Conservation (phyloP, 2,113 vertebrate species). For the Oceanites oceanicus region DNA sequence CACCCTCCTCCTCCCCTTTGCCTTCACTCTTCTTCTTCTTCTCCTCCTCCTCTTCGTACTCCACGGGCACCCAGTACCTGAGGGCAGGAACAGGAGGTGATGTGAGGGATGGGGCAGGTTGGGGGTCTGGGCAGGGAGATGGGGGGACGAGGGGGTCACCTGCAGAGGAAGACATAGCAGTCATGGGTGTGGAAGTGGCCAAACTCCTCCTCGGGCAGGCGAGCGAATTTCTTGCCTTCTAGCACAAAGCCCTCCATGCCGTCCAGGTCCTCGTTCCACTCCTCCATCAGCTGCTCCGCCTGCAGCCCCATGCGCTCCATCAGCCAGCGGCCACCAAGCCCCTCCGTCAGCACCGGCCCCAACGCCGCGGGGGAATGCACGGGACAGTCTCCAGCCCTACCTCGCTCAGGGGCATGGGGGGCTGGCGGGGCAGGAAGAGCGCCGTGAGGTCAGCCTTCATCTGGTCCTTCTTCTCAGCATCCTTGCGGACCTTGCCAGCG, state of each 20-base stretch:
- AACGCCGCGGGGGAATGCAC: accelerated
- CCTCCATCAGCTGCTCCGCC: conserved; percentile 97
- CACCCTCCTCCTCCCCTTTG: conserved; percentile 59
- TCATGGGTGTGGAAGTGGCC: conserved; percentile 96
- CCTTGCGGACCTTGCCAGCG: conserved; percentile 90
- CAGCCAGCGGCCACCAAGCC: neutral
- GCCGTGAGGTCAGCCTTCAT: conserved; percentile 97
- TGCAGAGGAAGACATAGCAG: conserved; percentile 98
- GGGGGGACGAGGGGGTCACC: conserved; percentile 60
- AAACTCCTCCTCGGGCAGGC: conserved; percentile 95
- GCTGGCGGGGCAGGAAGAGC: conserved; percentile 92
- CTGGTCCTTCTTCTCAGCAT: conserved; percentile 89
- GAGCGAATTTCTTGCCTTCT: conserved; percentile 95
- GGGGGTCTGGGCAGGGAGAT: neutral
- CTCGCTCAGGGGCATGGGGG: conserved; percentile 89
- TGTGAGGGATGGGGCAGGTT: neutral
- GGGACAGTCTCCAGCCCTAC: conserved; percentile 45
- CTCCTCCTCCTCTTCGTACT: conserved; percentile 86
- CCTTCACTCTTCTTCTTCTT: conserved; percentile 39
- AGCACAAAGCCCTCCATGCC: conserved; percentile 98
- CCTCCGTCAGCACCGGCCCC: accelerated
- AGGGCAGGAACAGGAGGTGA: neutral
- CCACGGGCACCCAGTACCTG: conserved; percentile 97
- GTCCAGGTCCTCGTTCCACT: conserved; percentile 97
- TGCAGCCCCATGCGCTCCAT: neutral